Evolutionary conservation across 2,797 vertebrate species (phyloP).

Genomic region (Antrozous pallidus): DNA sequence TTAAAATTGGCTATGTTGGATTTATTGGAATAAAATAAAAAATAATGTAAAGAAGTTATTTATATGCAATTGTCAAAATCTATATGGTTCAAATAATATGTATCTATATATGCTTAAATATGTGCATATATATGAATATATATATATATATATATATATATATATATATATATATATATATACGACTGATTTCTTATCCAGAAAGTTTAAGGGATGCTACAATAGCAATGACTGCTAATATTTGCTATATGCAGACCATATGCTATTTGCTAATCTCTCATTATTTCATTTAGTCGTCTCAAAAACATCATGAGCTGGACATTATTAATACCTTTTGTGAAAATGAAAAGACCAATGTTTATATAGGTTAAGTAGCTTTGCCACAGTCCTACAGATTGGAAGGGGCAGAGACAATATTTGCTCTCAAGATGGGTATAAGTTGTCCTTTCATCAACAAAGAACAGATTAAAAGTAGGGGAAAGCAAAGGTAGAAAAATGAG

Average conservation of each 20-base stretch:
- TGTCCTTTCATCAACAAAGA: neutral
- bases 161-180: too few species aligned
- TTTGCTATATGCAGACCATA: neutral
- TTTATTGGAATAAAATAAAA: constrained; percentile 57
- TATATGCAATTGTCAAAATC: constrained; percentile 25
- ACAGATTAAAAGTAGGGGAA: neutral
- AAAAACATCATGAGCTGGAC: neutral
- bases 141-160: neutral
- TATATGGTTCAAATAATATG: neutral
- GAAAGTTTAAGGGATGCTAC: neutral
- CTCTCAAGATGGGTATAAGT: neutral
- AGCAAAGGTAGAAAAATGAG: neutral
- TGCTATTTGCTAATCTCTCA: neutral
- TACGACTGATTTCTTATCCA: neutral
- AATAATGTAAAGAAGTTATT: constrained; percentile 54
- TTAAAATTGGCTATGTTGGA: constrained; percentile 40
- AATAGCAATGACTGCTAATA: neutral
- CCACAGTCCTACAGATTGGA: neutral
- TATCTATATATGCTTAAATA: neutral
- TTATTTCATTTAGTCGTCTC: neutral
- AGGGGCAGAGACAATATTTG: neutral
- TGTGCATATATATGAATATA: neutral
- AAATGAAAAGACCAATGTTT: neutral
- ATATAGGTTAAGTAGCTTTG: neutral
- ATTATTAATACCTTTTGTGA: neutral